phyloP scores from a whole-genome alignment of 1,140 invertebrate species.

The Megathymus violae region DNA sequence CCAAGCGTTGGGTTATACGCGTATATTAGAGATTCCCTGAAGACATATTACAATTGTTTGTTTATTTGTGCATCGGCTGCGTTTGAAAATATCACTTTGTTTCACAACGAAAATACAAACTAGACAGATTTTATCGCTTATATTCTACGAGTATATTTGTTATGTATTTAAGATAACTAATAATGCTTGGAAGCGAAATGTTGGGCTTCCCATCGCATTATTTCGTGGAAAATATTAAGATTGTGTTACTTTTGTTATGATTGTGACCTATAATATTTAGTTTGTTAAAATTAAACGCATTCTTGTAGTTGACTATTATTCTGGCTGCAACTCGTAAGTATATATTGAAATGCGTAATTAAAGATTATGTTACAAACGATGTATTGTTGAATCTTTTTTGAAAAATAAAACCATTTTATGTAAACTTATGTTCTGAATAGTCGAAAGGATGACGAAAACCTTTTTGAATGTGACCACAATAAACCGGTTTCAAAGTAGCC shows the following conservation, averaged over 20 bases:
- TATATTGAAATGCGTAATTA: neutral
- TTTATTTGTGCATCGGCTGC: constrained; percentile 27
- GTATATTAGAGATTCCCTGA: constrained; percentile 30
- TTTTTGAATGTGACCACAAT: constrained; percentile 59
- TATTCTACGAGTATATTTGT: constrained; percentile 10
- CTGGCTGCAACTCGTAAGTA: constrained; percentile 2
- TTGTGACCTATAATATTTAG: constrained; percentile 5
- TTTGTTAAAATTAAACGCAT: constrained; percentile 4
- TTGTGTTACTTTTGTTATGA: constrained; percentile 9
- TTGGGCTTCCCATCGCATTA: neutral
- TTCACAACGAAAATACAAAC: constrained; percentile 22
- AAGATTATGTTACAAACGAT: neutral
- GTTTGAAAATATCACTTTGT: constrained; percentile 25
- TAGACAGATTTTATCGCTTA: constrained; percentile 1
- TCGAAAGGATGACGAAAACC: constrained; percentile 56
- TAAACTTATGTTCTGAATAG: constrained; percentile 24
- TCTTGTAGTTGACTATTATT: constrained; percentile 16
- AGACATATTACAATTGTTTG: constrained; percentile 40
- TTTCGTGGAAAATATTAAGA: neutral
- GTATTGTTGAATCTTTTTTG: constrained; percentile 8
- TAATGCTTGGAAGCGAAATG: neutral
- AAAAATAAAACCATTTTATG: constrained; percentile 6
- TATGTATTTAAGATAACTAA: constrained; percentile 20
- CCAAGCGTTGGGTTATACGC: neutral
- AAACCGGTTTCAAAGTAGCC: constrained; percentile 61